Base-by-base conservation (phyloP, 2,797 vertebrate species). In the Clarias fuscus region DNA sequence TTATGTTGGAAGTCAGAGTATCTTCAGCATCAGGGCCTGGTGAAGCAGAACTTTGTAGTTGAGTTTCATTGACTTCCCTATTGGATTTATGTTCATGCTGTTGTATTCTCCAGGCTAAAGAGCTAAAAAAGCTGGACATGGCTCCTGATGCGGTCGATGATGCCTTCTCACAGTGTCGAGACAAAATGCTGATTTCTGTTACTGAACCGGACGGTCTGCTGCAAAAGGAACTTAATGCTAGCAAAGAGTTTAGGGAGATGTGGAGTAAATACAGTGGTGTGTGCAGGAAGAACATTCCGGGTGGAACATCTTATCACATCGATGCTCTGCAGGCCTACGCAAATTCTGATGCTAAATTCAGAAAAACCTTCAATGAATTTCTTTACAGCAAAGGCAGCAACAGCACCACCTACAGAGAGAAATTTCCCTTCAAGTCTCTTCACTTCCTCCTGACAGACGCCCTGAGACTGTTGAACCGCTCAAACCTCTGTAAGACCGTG, bases 341-440 rank as follows among this genome's bases (percentile, higher is more conserved):
- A 24, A 76, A 88, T 15, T 84, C 86, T 13, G 0, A 4, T 7
- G 0, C 0, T 27, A 0, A 0, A 24, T 88, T 88, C 68, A n/a
- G 18, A 22, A 0, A 17, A 27, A 6, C 0, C 0, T 90, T 89
- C 33, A 84, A 84, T 0, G 0, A 15, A 0, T 8, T 37, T 11
- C 0, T 86, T 85, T 10, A 82, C 2, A 68, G 2, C 11, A 86
- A 82, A 33, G 85, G 83, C 33, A 48, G 0, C 4, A 78, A 71
- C 61, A n/a, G 0, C 79, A 77, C 70, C 15, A 73, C 22, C 4
- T 89, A 84, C 70, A 33, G 2, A 71, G 18, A 90, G 1, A 13
- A 67, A 5, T 90, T 90, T 87, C 70, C 27, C 43, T 84, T 86
- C 48, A 90, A 90, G 87, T 87, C 89, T 82, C 81, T 90, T 82